Evolutionary conservation across 2,888 invertebrate genomes (phyloP), one percentile per base, ranked within the genome.

Genomic region (Drosophila atripex): DNA sequence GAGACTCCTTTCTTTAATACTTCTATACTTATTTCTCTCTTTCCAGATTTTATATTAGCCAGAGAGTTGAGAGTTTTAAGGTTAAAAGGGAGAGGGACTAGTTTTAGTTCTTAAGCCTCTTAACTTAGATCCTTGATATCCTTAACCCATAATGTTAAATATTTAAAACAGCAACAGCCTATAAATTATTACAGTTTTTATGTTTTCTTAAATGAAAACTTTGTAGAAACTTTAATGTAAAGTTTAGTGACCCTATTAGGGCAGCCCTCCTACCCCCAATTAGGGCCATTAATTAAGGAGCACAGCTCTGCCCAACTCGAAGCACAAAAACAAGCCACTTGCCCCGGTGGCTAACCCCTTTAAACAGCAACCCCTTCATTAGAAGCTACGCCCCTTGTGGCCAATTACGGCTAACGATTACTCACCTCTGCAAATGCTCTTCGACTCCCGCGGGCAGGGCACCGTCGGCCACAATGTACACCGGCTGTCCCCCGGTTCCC

Each of bases 351-450:
- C 11, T 41, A 52, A 43, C 66, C 64, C 65, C 32, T 25, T 2
- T 0, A 11, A 23, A 14, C 0, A 39, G 16, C 60, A 30, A 47
- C 28, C 60, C 60, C 39, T 47, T 43, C 30, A 39, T 60, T 60
- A 60, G 14, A 35, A 18, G 16, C 32, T 59, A 60, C 38, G 38
- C 61, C 60, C 39, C 5, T 63, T 63, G 49, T 30, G 64, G 63
- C 28, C 64, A 51, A 63, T 47, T 45, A 25, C 6, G 12, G 14
- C 3, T 18, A 2, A 14, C 8, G n/a, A 18, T n/a, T n/a, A 90
- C 91, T 90, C 80, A 91, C 91, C 91, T 90, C 75, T 91, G 91
- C 46, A 91, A 76, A 73, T 91, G 91, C 66, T 90, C 90, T 78
- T 91, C 90, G 23, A 91, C 91, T 43, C 88, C 89, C 30, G 87